phyloP scores from a whole-genome alignment of 2,113 vertebrate genomes.

The Arothron firmamentum region DNA sequence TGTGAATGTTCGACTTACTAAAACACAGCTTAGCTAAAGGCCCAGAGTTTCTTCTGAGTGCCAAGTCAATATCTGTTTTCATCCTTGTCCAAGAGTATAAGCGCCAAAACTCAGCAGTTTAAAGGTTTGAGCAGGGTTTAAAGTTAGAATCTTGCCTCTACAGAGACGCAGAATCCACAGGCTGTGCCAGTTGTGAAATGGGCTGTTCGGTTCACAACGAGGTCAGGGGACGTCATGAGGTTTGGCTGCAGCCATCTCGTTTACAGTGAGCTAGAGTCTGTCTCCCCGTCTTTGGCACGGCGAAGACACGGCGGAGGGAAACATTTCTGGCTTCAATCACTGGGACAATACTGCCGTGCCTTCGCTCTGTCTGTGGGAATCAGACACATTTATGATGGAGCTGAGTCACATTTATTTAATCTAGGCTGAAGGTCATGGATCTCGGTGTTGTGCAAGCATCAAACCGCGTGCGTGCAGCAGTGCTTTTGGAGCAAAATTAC shows the following conservation, averaged over 20 bases:
- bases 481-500: conserved; percentile 9
- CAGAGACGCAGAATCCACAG: conserved; percentile 10
- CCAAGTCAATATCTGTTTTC: conserved; percentile 28
- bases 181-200: conserved; percentile 33
- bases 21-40: conserved; percentile 11
- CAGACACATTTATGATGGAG: not conserved
- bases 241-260: conserved; percentile 16
- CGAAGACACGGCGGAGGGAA: too few relatives aligned
- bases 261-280: not conserved
- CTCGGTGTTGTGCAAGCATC: not conserved
- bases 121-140: conserved; percentile 8
- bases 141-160: conserved; percentile 7
- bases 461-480: not conserved
- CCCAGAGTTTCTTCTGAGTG: conserved; percentile 5
- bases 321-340: too few relatives aligned
- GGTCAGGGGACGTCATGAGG: conserved; percentile 34
- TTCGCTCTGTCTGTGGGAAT: too few relatives aligned
- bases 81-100: conserved; percentile 15
- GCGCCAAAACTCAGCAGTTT: conserved; percentile 5
- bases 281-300: too few relatives aligned
- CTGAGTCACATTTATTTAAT: not conserved
- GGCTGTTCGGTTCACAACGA: conserved; percentile 31
- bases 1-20: conserved; percentile 1
- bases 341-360: too few relatives aligned
- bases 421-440: conserved; percentile 5